Evolutionary conservation across 2,888 invertebrate species (phyloP).

Genomic region (Sarcophaga rosellei): DNA sequence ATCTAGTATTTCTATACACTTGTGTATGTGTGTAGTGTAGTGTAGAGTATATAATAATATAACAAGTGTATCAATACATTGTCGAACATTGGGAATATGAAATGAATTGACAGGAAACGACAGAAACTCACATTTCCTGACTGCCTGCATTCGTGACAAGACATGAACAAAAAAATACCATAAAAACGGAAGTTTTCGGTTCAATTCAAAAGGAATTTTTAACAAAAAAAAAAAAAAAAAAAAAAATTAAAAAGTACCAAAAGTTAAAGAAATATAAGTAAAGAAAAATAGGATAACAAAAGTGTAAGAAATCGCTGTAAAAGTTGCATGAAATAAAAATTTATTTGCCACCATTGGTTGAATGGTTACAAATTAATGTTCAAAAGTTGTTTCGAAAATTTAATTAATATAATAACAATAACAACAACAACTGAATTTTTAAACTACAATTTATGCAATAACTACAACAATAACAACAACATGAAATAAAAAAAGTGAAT

Average conservation of each 20-base stretch:
- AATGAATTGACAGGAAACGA: conserved; percentile 62
- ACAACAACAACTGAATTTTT: neutral
- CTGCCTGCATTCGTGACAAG: conserved; percentile 61
- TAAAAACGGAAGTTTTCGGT: conserved; percentile 53
- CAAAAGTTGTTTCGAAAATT: conserved; percentile 28
- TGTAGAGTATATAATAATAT: neutral
- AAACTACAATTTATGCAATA: neutral
- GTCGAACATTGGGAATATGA: conserved; percentile 45
- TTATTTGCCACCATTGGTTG: neutral
- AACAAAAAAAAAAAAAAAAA: neutral
- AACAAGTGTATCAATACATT: conserved; percentile 54
- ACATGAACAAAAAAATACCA: conserved; percentile 39
- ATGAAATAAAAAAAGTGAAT: neutral
- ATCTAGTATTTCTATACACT: neutral
- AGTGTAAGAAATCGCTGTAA: neutral
- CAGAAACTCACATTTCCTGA: conserved; percentile 58
- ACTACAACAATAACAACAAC: neutral
- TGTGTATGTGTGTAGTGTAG: neutral
- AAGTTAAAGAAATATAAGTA: neutral
- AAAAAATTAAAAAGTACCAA: neutral
- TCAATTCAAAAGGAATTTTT: conserved; percentile 20
- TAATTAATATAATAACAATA: neutral
- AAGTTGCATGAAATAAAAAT: neutral
- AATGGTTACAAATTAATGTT: conserved; percentile 17
- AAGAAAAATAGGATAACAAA: conserved; percentile 18